A percentile compares a stretch with the other conserved stretches of the same genome.
These are phyloP conservation scores for Tanytarsus gracilentus DNA, from an alignment of 2,888 invertebrate species.

Conservation along the genomic window DNA sequence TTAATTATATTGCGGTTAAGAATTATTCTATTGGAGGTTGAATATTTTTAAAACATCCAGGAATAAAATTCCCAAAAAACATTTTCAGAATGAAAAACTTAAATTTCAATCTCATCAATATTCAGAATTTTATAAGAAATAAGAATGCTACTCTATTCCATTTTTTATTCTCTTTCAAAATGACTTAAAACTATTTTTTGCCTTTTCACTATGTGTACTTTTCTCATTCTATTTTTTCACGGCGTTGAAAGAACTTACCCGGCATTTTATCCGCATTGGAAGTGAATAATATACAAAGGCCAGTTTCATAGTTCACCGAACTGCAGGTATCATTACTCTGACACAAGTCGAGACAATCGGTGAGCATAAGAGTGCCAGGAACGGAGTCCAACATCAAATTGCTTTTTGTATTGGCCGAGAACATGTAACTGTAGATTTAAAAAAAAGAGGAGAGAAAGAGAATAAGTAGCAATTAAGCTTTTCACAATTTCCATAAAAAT, in stretches of 20 bases:
- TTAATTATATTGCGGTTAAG: no score
- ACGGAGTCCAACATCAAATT: constrained; percentile 80
- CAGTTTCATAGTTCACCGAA: constrained; percentile 91
- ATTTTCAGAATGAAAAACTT: no score
- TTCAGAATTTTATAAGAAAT: not conserved
- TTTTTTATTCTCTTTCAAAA: not conserved
- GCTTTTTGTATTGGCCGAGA: constrained; percentile 85
- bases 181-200: not conserved
- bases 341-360: constrained; percentile 88
- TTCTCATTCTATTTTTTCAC: not conserved
- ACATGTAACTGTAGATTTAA: constrained; percentile 58
- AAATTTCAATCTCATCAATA: not conserved
- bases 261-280: constrained; percentile 81
- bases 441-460: constrained; percentile 9
- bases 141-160: not conserved
- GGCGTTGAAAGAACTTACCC: constrained; percentile 50
- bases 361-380: constrained; percentile 85
- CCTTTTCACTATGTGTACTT: not conserved
- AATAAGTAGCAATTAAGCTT: not conserved
- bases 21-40: no score
- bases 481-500: not conserved
- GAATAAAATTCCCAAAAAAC: no score
- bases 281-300: constrained; percentile 83
- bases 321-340: constrained; percentile 83
- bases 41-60: no score